phyloP scores from a whole-genome alignment of 2,888 invertebrate genomes.

The Chaetogeoica ovagalla region DNA sequence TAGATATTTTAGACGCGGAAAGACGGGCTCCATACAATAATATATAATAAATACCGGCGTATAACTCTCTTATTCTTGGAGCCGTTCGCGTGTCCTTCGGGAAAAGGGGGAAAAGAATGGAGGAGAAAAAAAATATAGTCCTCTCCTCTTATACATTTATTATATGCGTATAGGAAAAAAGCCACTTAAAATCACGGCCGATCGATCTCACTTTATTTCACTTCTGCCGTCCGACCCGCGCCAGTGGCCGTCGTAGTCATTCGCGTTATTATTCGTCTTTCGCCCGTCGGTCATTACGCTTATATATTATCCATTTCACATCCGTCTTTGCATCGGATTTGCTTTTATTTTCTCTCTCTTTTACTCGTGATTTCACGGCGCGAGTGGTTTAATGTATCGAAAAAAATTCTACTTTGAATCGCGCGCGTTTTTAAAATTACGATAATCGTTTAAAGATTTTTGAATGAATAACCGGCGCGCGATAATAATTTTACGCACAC shows the following conservation, averaged over 20 bases:
- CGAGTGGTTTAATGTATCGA: too few relatives aligned
- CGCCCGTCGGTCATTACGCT: not conserved
- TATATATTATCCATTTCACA: not conserved
- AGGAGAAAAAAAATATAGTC: not conserved
- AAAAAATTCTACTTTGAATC: too few relatives aligned
- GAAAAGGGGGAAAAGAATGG: too few relatives aligned
- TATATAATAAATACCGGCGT: not conserved
- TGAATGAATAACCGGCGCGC: too few relatives aligned
- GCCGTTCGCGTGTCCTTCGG: conserved; percentile 3
- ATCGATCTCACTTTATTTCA: conserved; percentile 6
- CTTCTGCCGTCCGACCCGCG: not conserved
- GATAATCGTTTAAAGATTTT: too few relatives aligned
- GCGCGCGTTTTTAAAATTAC: too few relatives aligned
- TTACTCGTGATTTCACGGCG: too few relatives aligned
- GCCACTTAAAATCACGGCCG: conserved; percentile 8
- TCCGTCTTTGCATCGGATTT: not conserved
- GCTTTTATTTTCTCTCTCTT: not conserved
- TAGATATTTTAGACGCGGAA: conserved; percentile 29
- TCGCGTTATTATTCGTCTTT: not conserved
- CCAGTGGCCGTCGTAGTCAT: not conserved
- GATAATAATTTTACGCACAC: too few relatives aligned
- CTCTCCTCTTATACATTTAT: not conserved
- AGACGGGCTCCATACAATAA: not conserved
- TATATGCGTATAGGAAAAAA: conserved; percentile 4
- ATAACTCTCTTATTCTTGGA: too few relatives aligned